A percentile compares a stretch with the other conserved stretches of the same genome.
Conservation (phyloP, 2,888 invertebrate species). For the Baccha elongata region DNA sequence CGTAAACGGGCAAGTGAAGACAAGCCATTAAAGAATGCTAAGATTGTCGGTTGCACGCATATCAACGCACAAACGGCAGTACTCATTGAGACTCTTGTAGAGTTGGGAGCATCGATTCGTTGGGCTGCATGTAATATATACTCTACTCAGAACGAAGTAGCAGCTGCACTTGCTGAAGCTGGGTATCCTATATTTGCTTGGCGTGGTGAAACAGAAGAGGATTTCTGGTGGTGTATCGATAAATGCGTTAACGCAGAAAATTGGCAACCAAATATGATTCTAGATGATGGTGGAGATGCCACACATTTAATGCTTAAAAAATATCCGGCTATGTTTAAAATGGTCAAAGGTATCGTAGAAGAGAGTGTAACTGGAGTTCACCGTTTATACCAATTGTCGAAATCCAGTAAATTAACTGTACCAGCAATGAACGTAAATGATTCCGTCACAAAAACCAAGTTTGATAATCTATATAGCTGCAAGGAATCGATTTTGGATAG, state of each 20-base stretch:
- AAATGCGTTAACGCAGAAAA: slow-evolving; percentile 94
- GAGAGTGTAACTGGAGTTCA: slow-evolving; percentile 99
- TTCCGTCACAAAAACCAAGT: slow-evolving; percentile 98
- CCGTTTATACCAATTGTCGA: slow-evolving; percentile 96
- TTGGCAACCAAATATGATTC: slow-evolving; percentile 99
- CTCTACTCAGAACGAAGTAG: slow-evolving; percentile 99
- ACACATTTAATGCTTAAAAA: slow-evolving; percentile 98
- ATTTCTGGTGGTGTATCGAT: slow-evolving; percentile 99
- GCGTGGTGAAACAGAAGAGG: slow-evolving; percentile 98
- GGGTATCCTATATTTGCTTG: slow-evolving; percentile 96
- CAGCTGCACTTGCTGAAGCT: slow-evolving; percentile 96
- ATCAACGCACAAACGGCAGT: slow-evolving; percentile 99
- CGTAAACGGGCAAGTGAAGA: slow-evolving; percentile 95
- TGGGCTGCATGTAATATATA: slow-evolving; percentile 99
- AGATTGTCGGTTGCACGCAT: slow-evolving; percentile 98
- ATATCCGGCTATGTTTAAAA: slow-evolving; percentile 95
- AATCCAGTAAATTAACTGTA: slow-evolving; percentile 95
- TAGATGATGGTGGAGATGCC: slow-evolving; percentile 98
- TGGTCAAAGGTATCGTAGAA: slow-evolving; percentile 98
- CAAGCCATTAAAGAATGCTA: slow-evolving; percentile 96
- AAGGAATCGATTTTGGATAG: slow-evolving; percentile 94
- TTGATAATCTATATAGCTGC: slow-evolving; percentile 98
- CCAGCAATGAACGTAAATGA: slow-evolving; percentile 99
- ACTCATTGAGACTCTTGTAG: slow-evolving; percentile 93
- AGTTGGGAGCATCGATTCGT: slow-evolving; percentile 94